Evolutionary conservation across 2,797 vertebrate species (phyloP).

Genomic region (Syndactyla subalaris): DNA sequence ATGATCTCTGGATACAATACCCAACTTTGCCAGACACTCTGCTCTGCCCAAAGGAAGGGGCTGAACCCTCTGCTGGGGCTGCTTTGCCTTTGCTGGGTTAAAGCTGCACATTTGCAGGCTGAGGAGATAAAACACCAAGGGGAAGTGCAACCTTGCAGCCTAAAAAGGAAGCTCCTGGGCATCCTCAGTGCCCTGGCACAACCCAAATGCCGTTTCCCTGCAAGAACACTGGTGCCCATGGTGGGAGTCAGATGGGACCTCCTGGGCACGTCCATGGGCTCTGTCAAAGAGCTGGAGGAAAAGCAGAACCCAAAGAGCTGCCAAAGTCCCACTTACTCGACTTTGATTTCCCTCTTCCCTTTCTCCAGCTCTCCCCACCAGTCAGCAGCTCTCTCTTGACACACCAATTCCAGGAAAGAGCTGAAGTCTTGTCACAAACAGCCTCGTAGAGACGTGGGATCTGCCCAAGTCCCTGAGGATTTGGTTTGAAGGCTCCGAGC

Average conservation of each 20-base stretch:
- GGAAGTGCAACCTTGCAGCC: neutral
- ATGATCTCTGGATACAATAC: neutral
- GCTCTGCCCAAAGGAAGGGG: neutral
- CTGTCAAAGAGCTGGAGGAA: neutral
- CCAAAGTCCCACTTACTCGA: neutral
- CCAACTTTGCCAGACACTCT: neutral
- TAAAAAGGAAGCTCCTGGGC: neutral
- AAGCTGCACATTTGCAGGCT: neutral
- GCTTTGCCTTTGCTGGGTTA: neutral
- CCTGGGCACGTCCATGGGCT: neutral
- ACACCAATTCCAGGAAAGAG: neutral
- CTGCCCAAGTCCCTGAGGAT: neutral
- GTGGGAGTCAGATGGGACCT: neutral
- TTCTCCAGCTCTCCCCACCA: neutral
- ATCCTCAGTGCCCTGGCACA: neutral
- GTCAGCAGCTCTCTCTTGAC: neutral
- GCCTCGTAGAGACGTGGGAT: neutral
- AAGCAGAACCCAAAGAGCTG: neutral
- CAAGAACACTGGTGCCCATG: neutral
- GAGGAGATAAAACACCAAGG: neutral
- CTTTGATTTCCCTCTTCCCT: neutral
- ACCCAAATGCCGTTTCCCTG: neutral
- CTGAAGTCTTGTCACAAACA: neutral
- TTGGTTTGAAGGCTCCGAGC: neutral
- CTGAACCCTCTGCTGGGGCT: neutral